Evolutionary conservation across 1,140 invertebrate species (phyloP), one percentile per base, ranked within the genome.

Genomic region (Andrena cerasifolii): DNA sequence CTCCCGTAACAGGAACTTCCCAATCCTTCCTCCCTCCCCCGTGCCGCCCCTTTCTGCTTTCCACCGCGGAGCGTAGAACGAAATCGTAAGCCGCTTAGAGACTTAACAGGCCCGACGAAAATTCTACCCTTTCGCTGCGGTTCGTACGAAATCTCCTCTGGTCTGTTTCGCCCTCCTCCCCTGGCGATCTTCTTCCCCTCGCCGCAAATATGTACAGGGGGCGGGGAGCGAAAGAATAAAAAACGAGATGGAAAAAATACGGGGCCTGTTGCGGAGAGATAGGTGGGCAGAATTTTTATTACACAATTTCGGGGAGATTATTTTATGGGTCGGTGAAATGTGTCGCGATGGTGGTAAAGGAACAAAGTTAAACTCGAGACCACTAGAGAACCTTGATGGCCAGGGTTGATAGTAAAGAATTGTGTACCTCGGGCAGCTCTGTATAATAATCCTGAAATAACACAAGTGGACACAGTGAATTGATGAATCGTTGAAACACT

Each of bases 11-110:
- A 24, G 61, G 26, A 75, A 65, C 33, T 56, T 66, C 61, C 43
- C 21, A 33, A 24, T 31, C 18, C 36, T 12, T 26, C 24, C 12
- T 4, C 10, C 56, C 49, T 58, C 43, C 14, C 53, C 40, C 43
- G 40, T 40, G 10, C 36, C 36, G 3, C 3, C 73, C 49, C 67
- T 78, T 66, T 76, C 58, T 21, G 33, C 66, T 47, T 81, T 67
- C 70, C 70, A 40, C 74, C 67, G 54, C 63, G 76, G 24, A 80
- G 74, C 59, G 80, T 75, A 84, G 66, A 87, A 82, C 80, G 81
- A 89, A 91, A 90, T 91, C 87, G 83, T 91, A 91, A 91, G 88
- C 89, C 72, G 89, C 89, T 91, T 90, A 91, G 82, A 74, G 89
- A 88, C 88, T 91, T 91, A 91, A 86, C 83, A 83, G 82, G 84